Evolutionary conservation across 2,797 vertebrate species (phyloP), one percentile per base, ranked within the genome.

Genomic region (Epinephelus awoara): DNA sequence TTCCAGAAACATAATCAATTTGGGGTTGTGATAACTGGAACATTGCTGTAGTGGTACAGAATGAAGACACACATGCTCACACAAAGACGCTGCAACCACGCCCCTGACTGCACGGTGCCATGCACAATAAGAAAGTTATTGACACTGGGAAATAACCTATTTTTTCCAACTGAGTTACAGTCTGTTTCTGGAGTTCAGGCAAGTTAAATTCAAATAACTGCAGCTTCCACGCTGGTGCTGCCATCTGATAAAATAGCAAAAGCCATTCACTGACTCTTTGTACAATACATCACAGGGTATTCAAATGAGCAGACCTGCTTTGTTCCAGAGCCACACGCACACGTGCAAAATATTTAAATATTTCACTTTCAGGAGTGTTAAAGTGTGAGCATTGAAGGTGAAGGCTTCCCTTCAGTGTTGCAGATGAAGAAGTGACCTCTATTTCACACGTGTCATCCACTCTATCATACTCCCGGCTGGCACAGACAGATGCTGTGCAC

Each of bases 361-460:
- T 56, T 67, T 73, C 12, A 61, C 51, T 78, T 64, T 44, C 27
- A 42, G 44, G 47, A 62, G 17, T 18, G 59, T 50, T 67, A 46
- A 62, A 77, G 21, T 13, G 57, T n/a, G 13, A 42, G 49, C 23
- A 27, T 18, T 2, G 52, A 63, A 67, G 65, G 63, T 13, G 23
- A 66, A 57, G 13, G 42, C 58, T 57, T 77, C 52, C 63, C 61
- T 55, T 70, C 46, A 57, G 34, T 52, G 50, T 77, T 73, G 57
- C 50, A 79, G 59, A 75, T 75, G 72, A 72, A 83, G 75, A 69
- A 21, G 27, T 61, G 72, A 85, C 81, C 77, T 87, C 83, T 79
- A 69, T 84, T 84, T 85, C 75, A 75, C 34, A 54, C 6, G 47
- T 77, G 75, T 77, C 82, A 70, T 75, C 46, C 50, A 49, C 51